Percentiles rank a stretch among this genome's conserved stretches.
These are phyloP conservation scores for Leptinotarsa haldemani DNA, from an alignment of 2,888 invertebrate genomes.

Conservation along the genomic window DNA sequence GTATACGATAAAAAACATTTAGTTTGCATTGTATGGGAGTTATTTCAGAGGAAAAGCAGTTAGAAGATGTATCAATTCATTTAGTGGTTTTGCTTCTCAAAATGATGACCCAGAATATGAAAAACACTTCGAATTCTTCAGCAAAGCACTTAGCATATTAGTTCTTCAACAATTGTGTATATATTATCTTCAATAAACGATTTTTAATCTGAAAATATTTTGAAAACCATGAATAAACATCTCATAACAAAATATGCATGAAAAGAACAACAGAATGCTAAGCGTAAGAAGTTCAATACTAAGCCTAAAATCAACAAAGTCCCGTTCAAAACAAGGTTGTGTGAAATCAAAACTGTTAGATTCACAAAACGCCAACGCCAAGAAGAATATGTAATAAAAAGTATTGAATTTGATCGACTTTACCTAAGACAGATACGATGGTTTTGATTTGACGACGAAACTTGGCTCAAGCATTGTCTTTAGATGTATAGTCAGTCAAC, in stretches of 20 bases:
- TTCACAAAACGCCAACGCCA: neutral
- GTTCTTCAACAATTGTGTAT: neutral
- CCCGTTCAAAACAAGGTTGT: neutral
- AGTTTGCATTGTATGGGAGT: neutral
- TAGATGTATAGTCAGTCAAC: too few species aligned
- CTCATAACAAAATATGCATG: neutral
- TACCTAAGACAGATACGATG: too few species aligned
- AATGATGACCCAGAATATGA: constrained; percentile 2
- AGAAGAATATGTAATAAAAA: neutral
- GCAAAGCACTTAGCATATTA: neutral
- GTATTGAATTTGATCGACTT: neutral
- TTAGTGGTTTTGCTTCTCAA: constrained; percentile 1
- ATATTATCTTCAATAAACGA: neutral
- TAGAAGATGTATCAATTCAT: neutral
- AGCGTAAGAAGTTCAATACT: neutral
- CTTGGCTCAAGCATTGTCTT: too few species aligned
- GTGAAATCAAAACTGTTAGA: neutral
- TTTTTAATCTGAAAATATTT: neutral
- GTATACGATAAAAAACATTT: neutral
- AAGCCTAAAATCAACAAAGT: neutral
- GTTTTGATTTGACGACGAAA: too few species aligned
- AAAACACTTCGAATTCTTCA: neutral
- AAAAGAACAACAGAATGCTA: neutral
- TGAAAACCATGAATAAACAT: neutral
- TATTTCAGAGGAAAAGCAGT: neutral